phyloP scores from a whole-genome alignment of 2,888 invertebrate genomes.

The Hirtodrosophila trivittata region DNA sequence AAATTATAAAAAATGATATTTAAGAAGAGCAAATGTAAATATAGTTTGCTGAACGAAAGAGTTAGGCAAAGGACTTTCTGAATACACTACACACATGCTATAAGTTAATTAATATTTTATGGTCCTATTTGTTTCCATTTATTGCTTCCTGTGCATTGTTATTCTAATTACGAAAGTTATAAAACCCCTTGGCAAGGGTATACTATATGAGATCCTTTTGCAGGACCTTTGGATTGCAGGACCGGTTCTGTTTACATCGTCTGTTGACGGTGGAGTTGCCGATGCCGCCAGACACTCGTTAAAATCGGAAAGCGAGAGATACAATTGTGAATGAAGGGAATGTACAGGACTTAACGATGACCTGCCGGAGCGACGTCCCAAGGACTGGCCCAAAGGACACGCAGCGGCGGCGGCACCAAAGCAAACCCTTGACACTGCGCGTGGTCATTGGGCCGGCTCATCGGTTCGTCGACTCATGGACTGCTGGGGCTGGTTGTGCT shows the following conservation, averaged over 20 bases:
- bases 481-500: not conserved
- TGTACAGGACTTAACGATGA: slow-evolving; percentile 1
- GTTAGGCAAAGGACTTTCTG: no score
- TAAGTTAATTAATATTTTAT: slow-evolving; percentile 9
- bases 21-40: no score
- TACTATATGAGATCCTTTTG: slow-evolving; percentile 3
- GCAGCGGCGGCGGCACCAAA: slow-evolving; percentile 44
- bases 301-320: slow-evolving; percentile 22
- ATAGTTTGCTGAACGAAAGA: no score
- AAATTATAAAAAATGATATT: no score
- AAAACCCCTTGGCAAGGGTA: slow-evolving; percentile 17
- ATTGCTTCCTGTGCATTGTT: slow-evolving; percentile 9
- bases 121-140: slow-evolving; percentile 26
- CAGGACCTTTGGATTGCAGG: slow-evolving; percentile 1
- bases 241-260: slow-evolving; percentile 8
- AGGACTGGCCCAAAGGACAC: slow-evolving; percentile 61
- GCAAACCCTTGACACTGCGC: slow-evolving; percentile 70
- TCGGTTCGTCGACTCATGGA: slow-evolving; percentile 14
- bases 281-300: slow-evolving; percentile 47
- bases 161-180: slow-evolving; percentile 25
- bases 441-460: slow-evolving; percentile 3
- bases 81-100: not conserved
- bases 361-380: slow-evolving; percentile 41
- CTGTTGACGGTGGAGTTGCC: slow-evolving; percentile 16
- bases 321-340: no score